Evolutionary conservation across 2,797 vertebrate genomes (phyloP), one percentile per base, ranked within the genome.

Genomic region (Micropoecilia bifurca): DNA sequence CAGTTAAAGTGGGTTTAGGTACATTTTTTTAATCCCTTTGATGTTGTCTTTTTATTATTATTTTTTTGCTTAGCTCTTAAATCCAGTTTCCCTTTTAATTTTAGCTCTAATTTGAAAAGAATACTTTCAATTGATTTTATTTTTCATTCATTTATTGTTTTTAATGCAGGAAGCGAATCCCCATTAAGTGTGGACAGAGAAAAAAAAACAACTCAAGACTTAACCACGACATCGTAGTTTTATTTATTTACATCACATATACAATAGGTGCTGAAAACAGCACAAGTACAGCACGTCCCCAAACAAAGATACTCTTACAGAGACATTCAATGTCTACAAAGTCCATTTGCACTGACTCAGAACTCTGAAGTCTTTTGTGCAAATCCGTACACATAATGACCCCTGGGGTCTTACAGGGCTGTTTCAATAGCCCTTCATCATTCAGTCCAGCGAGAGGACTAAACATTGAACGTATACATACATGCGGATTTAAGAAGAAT

Each of bases 351-450:
- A 93, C 92, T 91, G 91, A 93, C 88, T 85, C 93, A 92, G 83
- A 33, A 90, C 79, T 83, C 76, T 91, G 83, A 92, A 82, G 88
- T 90, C 86, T 87, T 20, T 66, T 33, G 89, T 93, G 96, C 96
- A 96, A 91, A 96, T 93, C 86, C 75, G 94, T 90, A 92, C 79
- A 83, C 83, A 89, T 25, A 89, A 76, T 93, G 95, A 96, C 95
- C 96, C 96, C 68, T 91, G 76, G 96, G 95, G 95, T 95, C 95
- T 96, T 96, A 96, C 95, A 88, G 93, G 94, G 94, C 92, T 87
- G 95, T 94, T 96, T 94, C 87, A 91, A 83, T 88, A 90, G 91
- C 96, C 95, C 93, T 86, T 92, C 57, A 84, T 89, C 85, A 95
- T 84, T 94, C 84, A 95, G 94, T 89, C 94, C 90, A n/a, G 79